These are phyloP conservation scores for Cabera pusaria DNA, from an alignment of 2,888 invertebrate genomes.

Conservation along the genomic window DNA sequence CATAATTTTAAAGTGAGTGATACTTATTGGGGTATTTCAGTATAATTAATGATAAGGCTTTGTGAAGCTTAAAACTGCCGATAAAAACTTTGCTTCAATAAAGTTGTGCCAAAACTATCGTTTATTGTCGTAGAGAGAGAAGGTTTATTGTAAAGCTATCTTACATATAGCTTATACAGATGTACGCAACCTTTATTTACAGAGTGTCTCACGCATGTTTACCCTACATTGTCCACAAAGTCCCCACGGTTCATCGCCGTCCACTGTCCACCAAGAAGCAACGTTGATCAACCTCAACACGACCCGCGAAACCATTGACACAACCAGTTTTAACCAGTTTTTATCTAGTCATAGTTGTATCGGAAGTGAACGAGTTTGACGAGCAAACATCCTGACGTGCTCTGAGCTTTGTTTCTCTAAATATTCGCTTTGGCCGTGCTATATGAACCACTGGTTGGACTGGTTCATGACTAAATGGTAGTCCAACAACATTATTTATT, in stretches of 20 bases:
- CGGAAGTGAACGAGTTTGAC: constrained; percentile 49
- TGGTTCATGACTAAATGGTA: constrained; percentile 16
- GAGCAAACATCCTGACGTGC: constrained; percentile 47
- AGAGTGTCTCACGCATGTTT: constrained; percentile 64
- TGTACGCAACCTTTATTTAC: constrained; percentile 35
- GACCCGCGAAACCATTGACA: constrained; percentile 56
- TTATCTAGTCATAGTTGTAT: constrained; percentile 42
- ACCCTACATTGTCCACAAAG: constrained; percentile 34
- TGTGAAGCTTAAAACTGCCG: too few relatives aligned
- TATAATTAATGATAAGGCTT: too few relatives aligned
- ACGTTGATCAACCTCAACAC: constrained; percentile 45
- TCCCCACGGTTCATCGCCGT: constrained; percentile 54
- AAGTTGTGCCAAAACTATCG: too few relatives aligned
- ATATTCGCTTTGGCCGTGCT: constrained; percentile 8
- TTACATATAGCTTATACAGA: too few relatives aligned
- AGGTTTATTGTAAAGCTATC: too few relatives aligned
- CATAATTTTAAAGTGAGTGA: too few relatives aligned
- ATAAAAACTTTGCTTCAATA: too few relatives aligned
- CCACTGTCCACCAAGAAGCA: constrained; percentile 23
- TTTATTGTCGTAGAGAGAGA: too few relatives aligned
- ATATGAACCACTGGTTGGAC: constrained; percentile 13
- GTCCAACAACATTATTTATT: constrained; percentile 8
- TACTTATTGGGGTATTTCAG: too few relatives aligned
- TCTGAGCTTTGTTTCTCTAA: constrained; percentile 15
- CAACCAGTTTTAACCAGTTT: constrained; percentile 39